Percentiles rank a stretch among this genome's conserved stretches.
Conservation (phyloP, 2,888 invertebrate species). For the Hypena proboscidalis region DNA sequence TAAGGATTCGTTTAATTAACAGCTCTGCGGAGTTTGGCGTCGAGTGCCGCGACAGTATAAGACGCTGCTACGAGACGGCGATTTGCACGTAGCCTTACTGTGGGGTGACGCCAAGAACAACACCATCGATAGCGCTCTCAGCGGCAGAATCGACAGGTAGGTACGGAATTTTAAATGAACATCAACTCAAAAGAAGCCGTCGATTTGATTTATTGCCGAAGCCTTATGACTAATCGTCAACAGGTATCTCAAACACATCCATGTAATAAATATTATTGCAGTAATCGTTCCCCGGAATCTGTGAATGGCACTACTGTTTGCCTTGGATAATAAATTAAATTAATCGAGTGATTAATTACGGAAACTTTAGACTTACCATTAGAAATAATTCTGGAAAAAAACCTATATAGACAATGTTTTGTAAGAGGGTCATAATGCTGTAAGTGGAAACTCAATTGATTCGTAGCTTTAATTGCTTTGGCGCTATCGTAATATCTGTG, state of each 20-base stretch:
- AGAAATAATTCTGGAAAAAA: slow-evolving; percentile 59
- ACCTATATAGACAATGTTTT: slow-evolving; percentile 37
- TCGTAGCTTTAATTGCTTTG: slow-evolving; percentile 45
- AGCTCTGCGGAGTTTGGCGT: slow-evolving; percentile 95
- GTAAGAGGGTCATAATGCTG: slow-evolving; percentile 37
- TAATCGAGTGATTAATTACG: slow-evolving; percentile 73
- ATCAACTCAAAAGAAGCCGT: slow-evolving; percentile 26
- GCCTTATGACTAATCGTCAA: slow-evolving; percentile 28
- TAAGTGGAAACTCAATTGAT: slow-evolving; percentile 48
- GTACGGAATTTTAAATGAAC: slow-evolving; percentile 50
- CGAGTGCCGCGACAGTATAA: slow-evolving; percentile 94
- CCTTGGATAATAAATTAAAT: slow-evolving; percentile 68
- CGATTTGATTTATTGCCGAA: slow-evolving; percentile 17
- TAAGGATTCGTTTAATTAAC: slow-evolving; percentile 46
- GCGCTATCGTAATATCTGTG: slow-evolving; percentile 31
- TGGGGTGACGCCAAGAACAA: slow-evolving; percentile 89
- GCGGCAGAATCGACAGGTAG: slow-evolving; percentile 89
- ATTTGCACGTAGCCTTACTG: slow-evolving; percentile 90
- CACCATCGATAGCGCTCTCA: slow-evolving; percentile 88
- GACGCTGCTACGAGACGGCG: slow-evolving; percentile 91
- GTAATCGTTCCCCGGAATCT: slow-evolving; percentile 42
- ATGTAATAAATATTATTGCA: slow-evolving; percentile 41
- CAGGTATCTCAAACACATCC: slow-evolving; percentile 35
- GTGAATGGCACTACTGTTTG: slow-evolving; percentile 54
- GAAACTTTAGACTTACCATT: slow-evolving; percentile 59